Conservation (phyloP, 2,113 vertebrate genomes). For the Festucalex cinctus region DNA sequence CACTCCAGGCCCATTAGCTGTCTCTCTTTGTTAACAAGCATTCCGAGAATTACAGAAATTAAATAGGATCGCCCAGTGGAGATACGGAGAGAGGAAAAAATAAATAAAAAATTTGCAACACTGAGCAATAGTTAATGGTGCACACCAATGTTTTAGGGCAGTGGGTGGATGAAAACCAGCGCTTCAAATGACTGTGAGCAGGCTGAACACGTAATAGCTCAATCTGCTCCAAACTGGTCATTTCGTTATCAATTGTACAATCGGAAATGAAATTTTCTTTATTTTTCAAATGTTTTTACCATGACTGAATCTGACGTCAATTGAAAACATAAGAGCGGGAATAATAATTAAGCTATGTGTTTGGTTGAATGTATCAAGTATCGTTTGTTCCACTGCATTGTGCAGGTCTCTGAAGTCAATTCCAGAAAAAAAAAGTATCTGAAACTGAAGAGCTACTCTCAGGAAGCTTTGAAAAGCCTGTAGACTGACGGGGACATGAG, state of each 20-base stretch:
- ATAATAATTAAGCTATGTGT: too few relatives aligned
- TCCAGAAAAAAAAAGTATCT: neutral
- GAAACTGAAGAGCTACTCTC: neutral
- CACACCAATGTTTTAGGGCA: constrained; percentile 10
- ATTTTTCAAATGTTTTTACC: too few relatives aligned
- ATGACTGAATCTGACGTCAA: too few relatives aligned
- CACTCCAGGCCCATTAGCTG: constrained; percentile 69
- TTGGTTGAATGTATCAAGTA: too few relatives aligned
- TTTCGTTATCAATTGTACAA: neutral
- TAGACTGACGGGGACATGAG: constrained; percentile 29
- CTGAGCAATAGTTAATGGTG: constrained; percentile 56
- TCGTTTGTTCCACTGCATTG: neutral
- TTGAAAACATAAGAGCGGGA: too few relatives aligned
- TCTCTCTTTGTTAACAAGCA: constrained; percentile 59
- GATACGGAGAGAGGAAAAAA: constrained; percentile 59
- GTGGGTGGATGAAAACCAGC: neutral
- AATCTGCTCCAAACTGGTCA: neutral
- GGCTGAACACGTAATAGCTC: too few relatives aligned
- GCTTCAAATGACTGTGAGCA: neutral
- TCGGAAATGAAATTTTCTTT: too few relatives aligned
- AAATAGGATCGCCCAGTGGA: constrained; percentile 54
- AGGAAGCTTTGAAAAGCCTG: constrained; percentile 29
- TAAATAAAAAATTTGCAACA: constrained; percentile 27
- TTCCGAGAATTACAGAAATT: constrained; percentile 56
- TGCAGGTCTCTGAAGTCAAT: neutral